A percentile compares a stretch with the other conserved stretches of the same genome.
These are phyloP conservation scores for Cotesia vestalis DNA, from an alignment of 1,140 invertebrate species.

Conservation along the genomic window DNA sequence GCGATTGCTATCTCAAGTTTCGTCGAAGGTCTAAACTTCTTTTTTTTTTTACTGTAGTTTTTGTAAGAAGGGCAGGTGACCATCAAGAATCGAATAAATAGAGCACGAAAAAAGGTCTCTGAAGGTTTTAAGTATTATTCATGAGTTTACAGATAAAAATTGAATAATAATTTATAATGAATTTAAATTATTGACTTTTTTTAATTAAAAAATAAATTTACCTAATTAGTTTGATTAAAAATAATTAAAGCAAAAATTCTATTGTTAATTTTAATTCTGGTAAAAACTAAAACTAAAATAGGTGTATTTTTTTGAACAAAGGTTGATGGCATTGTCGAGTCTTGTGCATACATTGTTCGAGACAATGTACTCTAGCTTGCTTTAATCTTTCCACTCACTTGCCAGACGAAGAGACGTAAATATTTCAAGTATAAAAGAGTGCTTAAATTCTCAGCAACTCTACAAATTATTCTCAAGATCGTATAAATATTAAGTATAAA, in stretches of 20 bases:
- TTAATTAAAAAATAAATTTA: too few relatives aligned
- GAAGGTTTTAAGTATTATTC: background rate
- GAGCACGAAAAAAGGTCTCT: conserved; percentile 13
- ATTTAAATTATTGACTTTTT: too few relatives aligned
- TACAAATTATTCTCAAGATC: conserved; percentile 9
- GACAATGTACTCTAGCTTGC: conserved; percentile 11
- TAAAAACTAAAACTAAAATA: background rate
- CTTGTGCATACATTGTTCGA: conserved; percentile 14
- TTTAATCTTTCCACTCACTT: conserved; percentile 21
- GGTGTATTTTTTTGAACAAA: background rate
- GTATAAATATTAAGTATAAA: too few relatives aligned
- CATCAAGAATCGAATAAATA: conserved; percentile 3
- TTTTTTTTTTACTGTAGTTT: conserved; percentile 2
- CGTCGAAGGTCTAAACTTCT: conserved; percentile 9
- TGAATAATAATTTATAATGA: too few relatives aligned
- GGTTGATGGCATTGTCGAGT: conserved; percentile 4
- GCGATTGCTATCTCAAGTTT: conserved; percentile 20
- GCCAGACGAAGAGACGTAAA: conserved; percentile 9
- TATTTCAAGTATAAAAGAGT: conserved; percentile 13
- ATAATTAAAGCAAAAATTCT: too few relatives aligned
- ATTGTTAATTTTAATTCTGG: too few relatives aligned
- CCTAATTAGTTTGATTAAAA: too few relatives aligned
- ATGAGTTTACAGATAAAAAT: background rate
- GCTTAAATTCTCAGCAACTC: background rate
- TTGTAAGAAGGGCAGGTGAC: conserved; percentile 18